A percentile compares a stretch with the other conserved stretches of the same genome.
phyloP scores from a whole-genome alignment of 2,113 vertebrate genomes.

The Corythaeola cristata region DNA sequence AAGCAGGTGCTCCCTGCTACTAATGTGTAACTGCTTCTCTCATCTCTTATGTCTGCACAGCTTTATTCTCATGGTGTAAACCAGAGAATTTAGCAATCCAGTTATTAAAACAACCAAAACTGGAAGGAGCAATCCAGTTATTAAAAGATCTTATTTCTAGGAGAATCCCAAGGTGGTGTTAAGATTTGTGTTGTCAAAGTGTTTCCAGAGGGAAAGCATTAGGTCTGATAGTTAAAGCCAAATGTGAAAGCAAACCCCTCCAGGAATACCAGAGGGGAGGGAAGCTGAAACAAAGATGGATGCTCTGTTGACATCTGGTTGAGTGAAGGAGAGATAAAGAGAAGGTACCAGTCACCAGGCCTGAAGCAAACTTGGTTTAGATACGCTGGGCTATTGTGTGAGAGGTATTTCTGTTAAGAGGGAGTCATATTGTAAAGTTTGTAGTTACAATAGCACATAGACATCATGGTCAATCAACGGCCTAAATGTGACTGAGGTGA shows the following conservation, averaged over 20 bases:
- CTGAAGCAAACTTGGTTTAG: neutral
- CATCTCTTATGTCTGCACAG: neutral
- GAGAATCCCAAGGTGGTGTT: neutral
- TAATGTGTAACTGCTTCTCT: neutral
- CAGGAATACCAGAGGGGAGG: neutral
- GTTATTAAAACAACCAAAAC: neutral
- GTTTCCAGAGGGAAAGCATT: neutral
- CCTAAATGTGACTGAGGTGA: neutral
- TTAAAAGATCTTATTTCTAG: neutral
- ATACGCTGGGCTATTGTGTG: neutral
- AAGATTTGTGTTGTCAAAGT: neutral
- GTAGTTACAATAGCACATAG: neutral
- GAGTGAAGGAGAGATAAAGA: neutral
- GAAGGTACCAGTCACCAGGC: neutral
- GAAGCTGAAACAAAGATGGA: neutral
- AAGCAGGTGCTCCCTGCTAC: neutral
- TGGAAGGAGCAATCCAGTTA: neutral
- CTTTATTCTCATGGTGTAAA: neutral
- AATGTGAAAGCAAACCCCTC: neutral
- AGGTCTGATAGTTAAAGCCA: neutral
- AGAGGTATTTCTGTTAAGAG: neutral
- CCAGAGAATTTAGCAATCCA: neutral
- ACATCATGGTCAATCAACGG: neutral
- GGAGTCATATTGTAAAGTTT: neutral
- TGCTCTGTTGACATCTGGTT: neutral